phyloP scores from a whole-genome alignment of 2,888 invertebrate species.

The Tuta absoluta region DNA sequence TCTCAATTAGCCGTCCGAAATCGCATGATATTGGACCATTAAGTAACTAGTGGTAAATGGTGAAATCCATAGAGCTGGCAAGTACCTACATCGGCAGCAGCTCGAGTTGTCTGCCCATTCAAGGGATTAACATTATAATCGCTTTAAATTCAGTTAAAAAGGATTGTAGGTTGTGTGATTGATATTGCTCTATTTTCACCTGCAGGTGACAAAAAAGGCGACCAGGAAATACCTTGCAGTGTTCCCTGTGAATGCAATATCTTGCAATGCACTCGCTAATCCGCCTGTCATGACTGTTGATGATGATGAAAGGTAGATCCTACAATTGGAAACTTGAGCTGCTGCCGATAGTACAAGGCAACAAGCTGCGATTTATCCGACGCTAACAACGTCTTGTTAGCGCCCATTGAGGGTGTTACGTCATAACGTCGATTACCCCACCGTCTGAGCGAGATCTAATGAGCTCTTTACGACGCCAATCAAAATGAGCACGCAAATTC shows the following conservation, averaged over 20 bases:
- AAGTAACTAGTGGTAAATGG: slow-evolving; percentile 59
- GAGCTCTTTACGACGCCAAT: slow-evolving; percentile 13
- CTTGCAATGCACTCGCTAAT: too few species aligned
- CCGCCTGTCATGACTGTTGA: too few species aligned
- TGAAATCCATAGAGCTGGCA: slow-evolving; percentile 58
- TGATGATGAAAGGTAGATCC: too few species aligned
- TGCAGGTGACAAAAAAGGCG: too few species aligned
- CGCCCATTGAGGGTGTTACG: slow-evolving; percentile 38
- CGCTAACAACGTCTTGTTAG: slow-evolving; percentile 53
- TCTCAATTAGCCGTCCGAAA: slow-evolving; percentile 50
- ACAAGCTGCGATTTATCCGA: slow-evolving; percentile 33
- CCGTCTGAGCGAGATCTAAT: slow-evolving; percentile 4
- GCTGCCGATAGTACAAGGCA: background rate
- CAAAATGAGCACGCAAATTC: slow-evolving; percentile 9
- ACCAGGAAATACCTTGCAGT: too few species aligned
- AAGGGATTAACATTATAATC: too few species aligned
- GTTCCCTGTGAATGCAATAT: too few species aligned
- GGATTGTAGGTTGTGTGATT: too few species aligned
- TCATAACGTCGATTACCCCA: slow-evolving; percentile 54
- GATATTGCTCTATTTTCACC: too few species aligned
- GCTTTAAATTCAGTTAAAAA: too few species aligned
- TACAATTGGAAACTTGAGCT: too few species aligned
- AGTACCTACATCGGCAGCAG: slow-evolving; percentile 47
- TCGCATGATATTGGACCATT: slow-evolving; percentile 56
- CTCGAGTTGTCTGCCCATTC: too few species aligned